A percentile compares a stretch with the other conserved stretches of the same genome.
These are phyloP conservation scores for Hyaena hyaena DNA, from an alignment of 2,113 vertebrate genomes.

Conservation along the genomic window DNA sequence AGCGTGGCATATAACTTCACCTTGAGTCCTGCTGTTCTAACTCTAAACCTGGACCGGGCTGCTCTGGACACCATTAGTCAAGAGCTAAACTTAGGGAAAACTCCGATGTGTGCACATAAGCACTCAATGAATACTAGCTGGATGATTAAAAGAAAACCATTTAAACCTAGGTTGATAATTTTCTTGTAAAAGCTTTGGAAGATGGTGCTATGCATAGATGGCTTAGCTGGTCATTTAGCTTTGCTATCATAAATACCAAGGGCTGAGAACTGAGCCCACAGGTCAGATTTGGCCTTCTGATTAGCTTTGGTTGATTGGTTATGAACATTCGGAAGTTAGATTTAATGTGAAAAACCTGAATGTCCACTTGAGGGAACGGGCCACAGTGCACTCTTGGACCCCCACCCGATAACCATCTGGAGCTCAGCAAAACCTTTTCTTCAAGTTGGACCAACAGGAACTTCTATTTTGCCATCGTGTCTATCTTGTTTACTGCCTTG, in stretches of 20 bases:
- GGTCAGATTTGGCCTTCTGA: background rate
- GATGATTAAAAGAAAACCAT: background rate
- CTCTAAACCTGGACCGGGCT: background rate
- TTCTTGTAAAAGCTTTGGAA: background rate
- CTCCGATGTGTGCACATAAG: background rate
- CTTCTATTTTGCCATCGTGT: accelerated
- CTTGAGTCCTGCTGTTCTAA: background rate
- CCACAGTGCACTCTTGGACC: accelerated
- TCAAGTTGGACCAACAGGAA: background rate
- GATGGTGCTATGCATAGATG: background rate
- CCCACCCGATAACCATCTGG: background rate
- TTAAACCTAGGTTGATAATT: background rate
- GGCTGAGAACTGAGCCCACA: background rate
- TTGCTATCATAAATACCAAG: background rate
- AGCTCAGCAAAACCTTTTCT: accelerated
- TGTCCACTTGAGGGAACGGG: background rate
- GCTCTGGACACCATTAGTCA: background rate
- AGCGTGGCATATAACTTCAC: background rate
- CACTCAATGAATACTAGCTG: background rate
- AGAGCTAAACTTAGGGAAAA: background rate
- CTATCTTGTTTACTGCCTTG: background rate
- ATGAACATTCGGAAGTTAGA: background rate
- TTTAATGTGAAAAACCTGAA: background rate
- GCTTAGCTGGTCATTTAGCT: background rate
- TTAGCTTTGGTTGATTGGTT: background rate